These are phyloP conservation scores for Scytalopus superciliaris DNA, from an alignment of 2,113 vertebrate genomes.

Conservation along the genomic window DNA sequence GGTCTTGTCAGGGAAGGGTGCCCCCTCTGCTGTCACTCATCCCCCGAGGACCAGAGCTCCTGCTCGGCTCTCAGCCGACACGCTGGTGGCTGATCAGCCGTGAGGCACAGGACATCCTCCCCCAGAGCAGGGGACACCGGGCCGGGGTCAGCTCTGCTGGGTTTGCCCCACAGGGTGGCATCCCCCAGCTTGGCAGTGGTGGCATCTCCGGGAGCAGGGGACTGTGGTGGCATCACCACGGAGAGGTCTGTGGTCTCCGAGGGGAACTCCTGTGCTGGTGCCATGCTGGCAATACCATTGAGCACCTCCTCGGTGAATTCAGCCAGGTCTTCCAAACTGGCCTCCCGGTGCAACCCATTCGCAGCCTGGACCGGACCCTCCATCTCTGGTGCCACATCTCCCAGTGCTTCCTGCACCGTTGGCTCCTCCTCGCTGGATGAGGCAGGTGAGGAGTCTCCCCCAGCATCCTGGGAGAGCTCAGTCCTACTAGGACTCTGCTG, in stretches of 20 bases:
- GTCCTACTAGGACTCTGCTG: neutral
- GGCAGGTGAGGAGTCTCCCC: rapidly evolving
- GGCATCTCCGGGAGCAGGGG: neutral
- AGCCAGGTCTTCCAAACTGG: constrained; percentile 7
- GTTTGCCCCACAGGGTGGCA: neutral
- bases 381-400: rapidly evolving
- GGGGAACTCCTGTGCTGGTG: rapidly evolving
- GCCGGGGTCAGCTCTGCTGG: rapidly evolving
- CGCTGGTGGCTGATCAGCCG: neutral
- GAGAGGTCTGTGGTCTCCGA: rapidly evolving
- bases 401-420: neutral
- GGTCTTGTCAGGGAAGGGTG: neutral
- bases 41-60: neutral
- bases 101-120: neutral
- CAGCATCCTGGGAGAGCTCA: rapidly evolving
- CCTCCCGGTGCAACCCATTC: neutral
- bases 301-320: neutral
- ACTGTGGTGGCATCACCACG: rapidly evolving
- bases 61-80: neutral
- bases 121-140: neutral
- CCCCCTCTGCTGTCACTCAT: neutral
- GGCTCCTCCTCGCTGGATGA: neutral
- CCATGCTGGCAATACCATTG: neutral
- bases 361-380: rapidly evolving
- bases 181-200: neutral